Percentiles rank a stretch among this genome's conserved stretches.
phyloP scores from a whole-genome alignment of 2,113 vertebrate species.

The Callochromis pleurospilus region DNA sequence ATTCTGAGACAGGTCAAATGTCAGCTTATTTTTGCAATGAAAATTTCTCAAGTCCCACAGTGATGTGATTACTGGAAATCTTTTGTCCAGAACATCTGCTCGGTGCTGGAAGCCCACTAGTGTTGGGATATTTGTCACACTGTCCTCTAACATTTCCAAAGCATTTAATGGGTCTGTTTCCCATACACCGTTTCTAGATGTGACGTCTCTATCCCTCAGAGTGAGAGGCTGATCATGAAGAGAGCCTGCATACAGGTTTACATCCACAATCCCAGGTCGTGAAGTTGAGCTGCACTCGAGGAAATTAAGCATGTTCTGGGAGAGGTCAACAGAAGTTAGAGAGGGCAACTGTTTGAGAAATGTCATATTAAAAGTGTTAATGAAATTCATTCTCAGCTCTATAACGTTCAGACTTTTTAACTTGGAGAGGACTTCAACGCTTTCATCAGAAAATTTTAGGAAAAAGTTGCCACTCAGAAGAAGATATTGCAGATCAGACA shows the following conservation, averaged over 20 bases:
- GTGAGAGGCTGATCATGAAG: not conserved
- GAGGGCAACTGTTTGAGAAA: constrained; percentile 41
- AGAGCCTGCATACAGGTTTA: not conserved
- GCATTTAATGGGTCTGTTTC: not conserved
- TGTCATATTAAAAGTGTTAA: constrained; percentile 40
- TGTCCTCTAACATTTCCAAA: not conserved
- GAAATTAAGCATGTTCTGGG: constrained; percentile 73
- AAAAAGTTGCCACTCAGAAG: constrained; percentile 75
- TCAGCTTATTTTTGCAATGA: constrained; percentile 28
- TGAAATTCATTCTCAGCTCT: constrained; percentile 75
- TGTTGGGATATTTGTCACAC: not conserved
- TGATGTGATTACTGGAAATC: not conserved
- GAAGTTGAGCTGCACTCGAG: not conserved
- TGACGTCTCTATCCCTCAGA: not conserved
- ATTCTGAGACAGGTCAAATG: constrained; percentile 75
- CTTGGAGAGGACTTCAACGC: constrained; percentile 47
- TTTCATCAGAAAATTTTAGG: constrained; percentile 33
- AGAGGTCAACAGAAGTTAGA: constrained; percentile 57
- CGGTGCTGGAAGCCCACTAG: constrained; percentile 18
- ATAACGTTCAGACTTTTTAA: constrained; percentile 54
- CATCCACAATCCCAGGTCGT: not conserved
- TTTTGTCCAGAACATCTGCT: not conserved
- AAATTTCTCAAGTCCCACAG: constrained; percentile 22
- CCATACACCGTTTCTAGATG: not conserved
- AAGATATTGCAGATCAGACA: constrained; percentile 54